These are phyloP conservation scores for Emesis russula DNA, from an alignment of 2,888 invertebrate genomes.

Conservation along the genomic window DNA sequence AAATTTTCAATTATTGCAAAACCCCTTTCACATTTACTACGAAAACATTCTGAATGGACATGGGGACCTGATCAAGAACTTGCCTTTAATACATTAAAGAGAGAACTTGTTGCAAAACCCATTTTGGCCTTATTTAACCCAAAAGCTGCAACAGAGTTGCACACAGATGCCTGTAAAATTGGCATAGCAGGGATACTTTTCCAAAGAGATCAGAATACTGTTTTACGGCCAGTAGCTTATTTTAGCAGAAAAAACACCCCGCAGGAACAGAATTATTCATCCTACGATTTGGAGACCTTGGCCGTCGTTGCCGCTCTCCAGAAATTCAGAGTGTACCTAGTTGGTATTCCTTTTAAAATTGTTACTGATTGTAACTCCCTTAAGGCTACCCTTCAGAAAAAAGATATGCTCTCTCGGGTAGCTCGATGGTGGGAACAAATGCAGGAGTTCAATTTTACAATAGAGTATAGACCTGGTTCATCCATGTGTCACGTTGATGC, in stretches of 20 bases:
- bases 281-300: conserved; percentile 53
- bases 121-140: conserved; percentile 86
- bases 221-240: conserved; percentile 43
- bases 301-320: conserved; percentile 67
- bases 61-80: background rate
- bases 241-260: background rate
- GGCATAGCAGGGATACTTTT: conserved; percentile 88
- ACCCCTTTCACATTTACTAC: background rate
- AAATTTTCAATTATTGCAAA: background rate
- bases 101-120: conserved; percentile 50
- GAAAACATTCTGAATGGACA: background rate
- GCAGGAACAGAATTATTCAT: background rate
- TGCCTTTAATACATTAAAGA: background rate
- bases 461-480: conserved; percentile 24
- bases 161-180: conserved; percentile 89
- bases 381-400: conserved; percentile 55
- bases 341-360: conserved; percentile 57
- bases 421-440: conserved; percentile 74
- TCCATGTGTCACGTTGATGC: conserved; percentile 27
- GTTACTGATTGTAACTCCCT: conserved; percentile 80
- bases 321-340: conserved; percentile 65
- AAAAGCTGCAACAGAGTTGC: conserved; percentile 63
- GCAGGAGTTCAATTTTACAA: background rate
- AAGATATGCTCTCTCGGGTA: conserved; percentile 75
- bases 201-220: conserved; percentile 73